Evolutionary conservation across 2,797 vertebrate species (phyloP).

Genomic region (Enteromius mattozi): DNA sequence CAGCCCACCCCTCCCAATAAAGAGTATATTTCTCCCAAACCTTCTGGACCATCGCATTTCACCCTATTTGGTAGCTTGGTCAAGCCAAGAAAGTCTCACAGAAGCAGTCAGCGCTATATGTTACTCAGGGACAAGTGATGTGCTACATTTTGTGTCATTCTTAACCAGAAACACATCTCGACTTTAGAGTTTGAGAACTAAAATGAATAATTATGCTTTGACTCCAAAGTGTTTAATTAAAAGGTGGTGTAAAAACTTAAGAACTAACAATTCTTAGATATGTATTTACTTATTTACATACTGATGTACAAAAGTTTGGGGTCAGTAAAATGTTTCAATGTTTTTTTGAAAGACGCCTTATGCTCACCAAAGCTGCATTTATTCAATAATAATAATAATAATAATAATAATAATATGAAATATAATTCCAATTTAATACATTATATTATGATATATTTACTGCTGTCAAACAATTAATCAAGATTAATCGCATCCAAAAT

Average conservation of each 20-base stretch:
- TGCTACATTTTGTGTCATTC: neutral
- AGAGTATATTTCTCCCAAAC: constrained; percentile 34
- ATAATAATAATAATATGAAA: neutral
- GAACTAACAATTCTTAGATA: neutral
- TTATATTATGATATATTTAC: no score
- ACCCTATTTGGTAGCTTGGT: constrained; percentile 44
- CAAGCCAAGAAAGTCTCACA: neutral
- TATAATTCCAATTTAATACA: no score
- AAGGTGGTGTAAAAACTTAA: neutral
- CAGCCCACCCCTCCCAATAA: neutral
- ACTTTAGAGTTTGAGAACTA: neutral
- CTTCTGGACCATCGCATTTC: neutral
- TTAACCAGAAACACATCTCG: neutral
- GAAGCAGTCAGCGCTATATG: neutral
- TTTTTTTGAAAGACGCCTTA: neutral
- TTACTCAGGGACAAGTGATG: neutral
- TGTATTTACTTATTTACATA: neutral
- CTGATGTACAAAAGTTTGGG: neutral
- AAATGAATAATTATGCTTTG: neutral
- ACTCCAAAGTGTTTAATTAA: neutral
- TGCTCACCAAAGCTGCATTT: neutral
- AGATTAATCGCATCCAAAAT: no score
- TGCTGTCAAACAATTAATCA: no score
- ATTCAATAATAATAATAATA: neutral
- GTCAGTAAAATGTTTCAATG: neutral